A percentile compares a stretch with the other conserved stretches of the same genome.
phyloP scores from a whole-genome alignment of 2,113 vertebrate species.

The Mirza zaza region DNA sequence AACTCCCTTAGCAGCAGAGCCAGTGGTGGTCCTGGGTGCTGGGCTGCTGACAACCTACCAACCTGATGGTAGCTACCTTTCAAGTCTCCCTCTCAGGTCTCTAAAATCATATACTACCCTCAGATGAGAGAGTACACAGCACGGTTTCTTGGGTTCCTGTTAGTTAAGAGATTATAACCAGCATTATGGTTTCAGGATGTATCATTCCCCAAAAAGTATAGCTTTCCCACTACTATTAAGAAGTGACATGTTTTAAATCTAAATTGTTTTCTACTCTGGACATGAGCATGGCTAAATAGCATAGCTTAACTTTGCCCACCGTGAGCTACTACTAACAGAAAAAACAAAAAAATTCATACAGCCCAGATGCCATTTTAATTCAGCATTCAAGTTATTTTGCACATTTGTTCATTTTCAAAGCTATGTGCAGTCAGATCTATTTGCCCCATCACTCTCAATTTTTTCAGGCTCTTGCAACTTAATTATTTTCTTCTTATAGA shows the following conservation, averaged over 20 bases:
- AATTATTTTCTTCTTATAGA: conserved; percentile 71
- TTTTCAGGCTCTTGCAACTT: conserved; percentile 57
- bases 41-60: background rate
- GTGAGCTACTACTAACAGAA: background rate
- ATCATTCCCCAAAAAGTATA: background rate
- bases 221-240: conserved; percentile 18
- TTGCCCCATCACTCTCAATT: conserved; percentile 32
- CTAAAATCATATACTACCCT: background rate
- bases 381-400: background rate
- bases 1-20: background rate
- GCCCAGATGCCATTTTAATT: background rate
- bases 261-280: conserved; percentile 23
- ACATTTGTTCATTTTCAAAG: conserved; percentile 48
- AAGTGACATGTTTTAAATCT: conserved; percentile 31
- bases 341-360: background rate
- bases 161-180: background rate
- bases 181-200: background rate
- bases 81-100: background rate
- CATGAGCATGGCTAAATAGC: background rate
- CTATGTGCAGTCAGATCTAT: background rate
- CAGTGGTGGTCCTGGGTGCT: background rate
- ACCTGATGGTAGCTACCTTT: background rate
- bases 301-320: background rate
- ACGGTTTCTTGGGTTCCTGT: background rate
- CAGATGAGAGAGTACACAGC: background rate